phyloP scores from a whole-genome alignment of 2,888 invertebrate species.

The Rugalucina vietnamica region DNA sequence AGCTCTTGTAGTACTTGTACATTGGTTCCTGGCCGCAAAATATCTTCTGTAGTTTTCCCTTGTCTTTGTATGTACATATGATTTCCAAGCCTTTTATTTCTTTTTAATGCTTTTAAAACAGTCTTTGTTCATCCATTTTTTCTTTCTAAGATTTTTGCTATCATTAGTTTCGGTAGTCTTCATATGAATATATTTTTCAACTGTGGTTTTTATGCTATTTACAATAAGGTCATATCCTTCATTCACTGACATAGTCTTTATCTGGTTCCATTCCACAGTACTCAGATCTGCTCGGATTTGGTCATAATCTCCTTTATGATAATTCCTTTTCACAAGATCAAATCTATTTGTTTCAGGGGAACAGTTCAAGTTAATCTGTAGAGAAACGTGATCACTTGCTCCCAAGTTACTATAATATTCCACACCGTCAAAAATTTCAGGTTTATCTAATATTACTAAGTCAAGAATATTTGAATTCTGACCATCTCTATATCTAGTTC shows the following conservation, averaged over 20 bases:
- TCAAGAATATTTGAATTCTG: not conserved
- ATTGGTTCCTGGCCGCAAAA: not conserved
- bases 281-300: not conserved
- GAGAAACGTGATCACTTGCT: conserved; percentile 16
- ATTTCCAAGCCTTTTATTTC: not conserved
- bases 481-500: not conserved
- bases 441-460: not conserved
- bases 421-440: not conserved
- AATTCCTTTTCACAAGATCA: not conserved
- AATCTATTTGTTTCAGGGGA: not conserved
- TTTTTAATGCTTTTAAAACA: not conserved
- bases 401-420: not conserved
- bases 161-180: not conserved
- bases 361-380: not conserved
- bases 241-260: not conserved
- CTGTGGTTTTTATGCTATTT: not conserved
- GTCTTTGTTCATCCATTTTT: not conserved
- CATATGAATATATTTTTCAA: not conserved
- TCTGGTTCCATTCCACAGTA: conserved; percentile 1
- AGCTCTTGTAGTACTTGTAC: not conserved
- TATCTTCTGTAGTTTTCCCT: not conserved
- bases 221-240: not conserved
- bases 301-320: conserved; percentile 15
- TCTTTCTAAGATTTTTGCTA: not conserved
- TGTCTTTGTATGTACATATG: not conserved